Conservation (phyloP, 2,797 vertebrate genomes). For the Antrozous pallidus region DNA sequence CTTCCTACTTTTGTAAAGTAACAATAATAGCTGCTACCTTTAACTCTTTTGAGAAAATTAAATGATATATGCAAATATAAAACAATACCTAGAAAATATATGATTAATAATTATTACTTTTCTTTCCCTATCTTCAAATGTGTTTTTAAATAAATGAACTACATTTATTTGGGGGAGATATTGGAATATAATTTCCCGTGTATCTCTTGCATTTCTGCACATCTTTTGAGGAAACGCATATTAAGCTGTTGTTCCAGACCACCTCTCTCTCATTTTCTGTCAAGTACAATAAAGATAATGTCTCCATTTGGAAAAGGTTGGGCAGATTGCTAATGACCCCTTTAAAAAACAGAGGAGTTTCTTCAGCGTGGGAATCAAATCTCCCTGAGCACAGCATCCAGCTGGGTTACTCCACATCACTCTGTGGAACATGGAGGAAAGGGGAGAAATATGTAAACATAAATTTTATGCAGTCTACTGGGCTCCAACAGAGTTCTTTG, state of each 20-base stretch:
- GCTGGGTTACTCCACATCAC: neutral
- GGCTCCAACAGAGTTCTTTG: neutral
- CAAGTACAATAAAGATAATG: neutral
- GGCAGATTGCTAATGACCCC: neutral
- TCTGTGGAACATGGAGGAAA: neutral
- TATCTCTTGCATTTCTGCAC: neutral
- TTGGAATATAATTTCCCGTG: neutral
- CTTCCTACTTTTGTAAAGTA: neutral
- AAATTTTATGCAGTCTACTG: too few species aligned
- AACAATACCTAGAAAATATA: neutral
- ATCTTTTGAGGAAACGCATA: neutral
- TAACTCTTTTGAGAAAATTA: neutral
- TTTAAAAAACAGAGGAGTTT: neutral
- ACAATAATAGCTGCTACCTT: neutral
- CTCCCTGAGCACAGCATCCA: neutral
- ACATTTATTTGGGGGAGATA: neutral
- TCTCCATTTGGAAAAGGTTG: neutral
- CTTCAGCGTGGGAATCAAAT: neutral
- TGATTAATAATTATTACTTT: neutral
- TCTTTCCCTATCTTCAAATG: neutral
- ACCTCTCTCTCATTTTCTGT: neutral
- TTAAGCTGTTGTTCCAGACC: neutral
- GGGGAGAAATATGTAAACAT: rapidly evolving
- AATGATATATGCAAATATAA: neutral
- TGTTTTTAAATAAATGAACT: neutral